phyloP scores from a whole-genome alignment of 2,888 invertebrate genomes.

The Perizoma affinitatum region DNA sequence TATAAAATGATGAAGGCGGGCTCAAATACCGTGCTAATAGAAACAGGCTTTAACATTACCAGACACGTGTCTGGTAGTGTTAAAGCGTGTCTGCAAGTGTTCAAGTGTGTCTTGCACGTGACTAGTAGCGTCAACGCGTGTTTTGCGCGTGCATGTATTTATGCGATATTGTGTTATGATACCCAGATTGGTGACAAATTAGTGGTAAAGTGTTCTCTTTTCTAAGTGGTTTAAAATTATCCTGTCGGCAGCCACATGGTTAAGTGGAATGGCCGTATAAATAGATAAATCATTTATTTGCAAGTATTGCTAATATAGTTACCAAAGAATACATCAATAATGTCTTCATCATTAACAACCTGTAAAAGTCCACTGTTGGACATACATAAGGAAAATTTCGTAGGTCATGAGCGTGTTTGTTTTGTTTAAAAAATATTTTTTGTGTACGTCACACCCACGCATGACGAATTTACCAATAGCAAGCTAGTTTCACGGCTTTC shows the following conservation, averaged over 20 bases:
- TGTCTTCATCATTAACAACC: too few species aligned
- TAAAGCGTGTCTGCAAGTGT: constrained; percentile 45
- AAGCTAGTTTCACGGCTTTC: constrained; percentile 48
- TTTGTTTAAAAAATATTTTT: too few species aligned
- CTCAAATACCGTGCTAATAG: constrained; percentile 33
- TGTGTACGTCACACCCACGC: constrained; percentile 48
- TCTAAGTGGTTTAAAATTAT: background rate
- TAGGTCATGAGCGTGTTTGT: too few species aligned
- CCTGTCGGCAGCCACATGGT: constrained; percentile 18
- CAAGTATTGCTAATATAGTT: too few species aligned
- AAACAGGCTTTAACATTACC: constrained; percentile 27
- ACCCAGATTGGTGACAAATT: constrained; percentile 44
- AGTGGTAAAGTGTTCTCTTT: background rate
- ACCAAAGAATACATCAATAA: too few species aligned
- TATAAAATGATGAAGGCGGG: constrained; percentile 11
- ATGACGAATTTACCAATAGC: constrained; percentile 56
- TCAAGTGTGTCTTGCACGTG: constrained; percentile 42
- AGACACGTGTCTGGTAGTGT: constrained; percentile 42
- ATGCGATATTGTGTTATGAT: constrained; percentile 36
- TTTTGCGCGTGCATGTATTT: constrained; percentile 33
- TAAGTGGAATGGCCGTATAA: constrained; percentile 5
- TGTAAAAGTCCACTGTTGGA: too few species aligned
- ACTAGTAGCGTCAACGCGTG: constrained; percentile 22
- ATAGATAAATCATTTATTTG: background rate
- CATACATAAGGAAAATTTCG: too few species aligned